Conservation (phyloP, 37 sponge, comb jelly and placozoan species). For the Aplysina aerophoba region DNA sequence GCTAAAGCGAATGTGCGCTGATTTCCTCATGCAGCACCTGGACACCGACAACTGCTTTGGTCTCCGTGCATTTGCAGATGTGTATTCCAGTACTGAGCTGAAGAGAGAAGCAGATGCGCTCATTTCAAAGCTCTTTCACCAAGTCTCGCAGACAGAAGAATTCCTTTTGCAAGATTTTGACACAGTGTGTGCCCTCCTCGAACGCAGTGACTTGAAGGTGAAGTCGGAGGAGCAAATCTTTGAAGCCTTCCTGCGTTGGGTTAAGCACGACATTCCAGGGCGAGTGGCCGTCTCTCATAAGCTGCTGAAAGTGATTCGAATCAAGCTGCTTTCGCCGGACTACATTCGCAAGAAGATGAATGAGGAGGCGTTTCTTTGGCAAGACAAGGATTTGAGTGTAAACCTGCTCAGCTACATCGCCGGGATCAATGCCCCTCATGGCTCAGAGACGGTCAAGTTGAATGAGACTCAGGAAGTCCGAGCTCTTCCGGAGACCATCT, state of each 20-base stretch:
- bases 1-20: constrained; percentile 75
- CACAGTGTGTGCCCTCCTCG: constrained; percentile 61
- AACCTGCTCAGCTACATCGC: constrained; percentile 6
- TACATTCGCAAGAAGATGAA: constrained; percentile 61
- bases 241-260: constrained; percentile 77
- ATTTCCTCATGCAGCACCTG: constrained; percentile 81
- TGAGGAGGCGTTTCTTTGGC: constrained; percentile 53
- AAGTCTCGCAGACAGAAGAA: constrained; percentile 78
- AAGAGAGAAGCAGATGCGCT: constrained; percentile 73
- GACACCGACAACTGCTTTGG: constrained; percentile 84
- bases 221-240: constrained; percentile 75
- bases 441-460: neutral
- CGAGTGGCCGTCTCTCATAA: constrained; percentile 48
- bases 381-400: constrained; percentile 14
- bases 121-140: constrained; percentile 70
- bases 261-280: constrained; percentile 73
- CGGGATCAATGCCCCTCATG: constrained; percentile 17
- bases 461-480: constrained; percentile 22
- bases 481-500: constrained; percentile 72
- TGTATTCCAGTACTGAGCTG: constrained; percentile 73
- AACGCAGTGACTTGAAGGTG: constrained; percentile 80
- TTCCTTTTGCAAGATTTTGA: constrained; percentile 67
- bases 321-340: constrained; percentile 68
- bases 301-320: constrained; percentile 69
- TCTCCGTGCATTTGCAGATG: constrained; percentile 81